Percentiles rank a stretch among this genome's conserved stretches.
Evolutionary conservation across 2,797 vertebrate species (phyloP).

Genomic region (Poeciliopsis paucimaculata): DNA sequence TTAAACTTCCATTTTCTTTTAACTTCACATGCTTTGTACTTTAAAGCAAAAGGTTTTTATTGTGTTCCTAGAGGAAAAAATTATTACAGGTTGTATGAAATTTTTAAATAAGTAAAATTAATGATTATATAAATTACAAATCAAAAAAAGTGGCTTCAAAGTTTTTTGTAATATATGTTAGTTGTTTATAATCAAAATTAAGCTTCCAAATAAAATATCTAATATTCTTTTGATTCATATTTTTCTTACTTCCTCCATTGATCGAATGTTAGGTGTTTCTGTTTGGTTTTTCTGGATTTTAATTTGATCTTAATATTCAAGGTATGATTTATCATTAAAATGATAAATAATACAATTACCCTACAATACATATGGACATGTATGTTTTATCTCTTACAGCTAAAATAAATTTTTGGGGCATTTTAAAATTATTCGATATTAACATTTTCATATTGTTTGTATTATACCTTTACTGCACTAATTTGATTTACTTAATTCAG

Average conservation of each 20-base stretch:
- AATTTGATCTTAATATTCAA: background rate
- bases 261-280: background rate
- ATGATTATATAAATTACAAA: background rate
- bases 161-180: background rate
- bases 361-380: background rate
- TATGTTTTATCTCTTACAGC: background rate
- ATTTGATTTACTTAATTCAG: background rate
- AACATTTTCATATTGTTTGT: background rate
- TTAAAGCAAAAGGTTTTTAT: background rate
- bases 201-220: background rate
- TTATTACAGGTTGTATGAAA: too few species aligned
- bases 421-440: background rate
- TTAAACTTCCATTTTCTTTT: background rate
- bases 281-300: background rate
- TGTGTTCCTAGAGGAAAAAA: too few species aligned
- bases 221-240: too few species aligned
- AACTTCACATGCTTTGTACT: background rate
- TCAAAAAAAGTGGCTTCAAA: background rate
- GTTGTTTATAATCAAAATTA: background rate
- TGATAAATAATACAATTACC: too few species aligned
- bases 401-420: background rate
- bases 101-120: background rate
- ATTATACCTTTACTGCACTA: background rate
- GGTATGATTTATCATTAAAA: background rate
- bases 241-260: background rate